Evolutionary conservation across 2,113 vertebrate species (phyloP).

Genomic region (Rhizomys pruinosus): DNA sequence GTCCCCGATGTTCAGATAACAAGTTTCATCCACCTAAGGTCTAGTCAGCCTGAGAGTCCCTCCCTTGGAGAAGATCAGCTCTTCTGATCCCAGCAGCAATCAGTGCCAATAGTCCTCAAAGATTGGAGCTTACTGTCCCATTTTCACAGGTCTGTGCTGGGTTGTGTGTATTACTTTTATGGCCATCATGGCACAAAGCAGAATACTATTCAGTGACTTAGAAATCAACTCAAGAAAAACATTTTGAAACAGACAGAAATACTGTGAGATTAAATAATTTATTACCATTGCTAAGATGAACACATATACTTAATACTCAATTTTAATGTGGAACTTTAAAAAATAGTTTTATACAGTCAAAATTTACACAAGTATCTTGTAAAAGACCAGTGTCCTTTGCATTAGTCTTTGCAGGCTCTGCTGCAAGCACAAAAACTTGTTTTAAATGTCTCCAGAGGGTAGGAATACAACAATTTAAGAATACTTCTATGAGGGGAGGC

Average conservation of each 20-base stretch:
- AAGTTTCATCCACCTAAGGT: too few species aligned
- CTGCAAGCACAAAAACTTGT: constrained; percentile 83
- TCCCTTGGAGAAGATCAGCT: too few species aligned
- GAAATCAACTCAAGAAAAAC: constrained; percentile 32
- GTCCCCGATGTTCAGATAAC: too few species aligned
- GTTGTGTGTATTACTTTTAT: not conserved
- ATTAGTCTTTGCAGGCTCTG: constrained; percentile 81
- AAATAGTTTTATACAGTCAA: constrained; percentile 93
- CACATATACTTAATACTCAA: constrained; percentile 88
- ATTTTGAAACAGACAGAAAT: constrained; percentile 67
- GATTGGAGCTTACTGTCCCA: too few species aligned
- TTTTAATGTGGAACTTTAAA: constrained; percentile 91
- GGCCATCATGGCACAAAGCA: not conserved
- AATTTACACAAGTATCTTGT: constrained; percentile 89
- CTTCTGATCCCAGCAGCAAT: too few species aligned
- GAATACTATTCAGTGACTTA: not conserved
- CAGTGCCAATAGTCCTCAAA: too few species aligned
- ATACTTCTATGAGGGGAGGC: constrained; percentile 73
- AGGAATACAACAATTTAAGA: constrained; percentile 89
- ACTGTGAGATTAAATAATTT: constrained; percentile 88
- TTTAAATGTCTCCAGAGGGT: constrained; percentile 78
- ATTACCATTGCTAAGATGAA: constrained; percentile 89
- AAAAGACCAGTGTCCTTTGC: constrained; percentile 87
- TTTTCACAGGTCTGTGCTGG: too few species aligned
- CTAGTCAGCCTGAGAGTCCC: too few species aligned